A percentile compares a stretch with the other conserved stretches of the same genome.
These are phyloP conservation scores for Octomys mimax DNA, from an alignment of 2,797 vertebrate genomes.

Conservation along the genomic window DNA sequence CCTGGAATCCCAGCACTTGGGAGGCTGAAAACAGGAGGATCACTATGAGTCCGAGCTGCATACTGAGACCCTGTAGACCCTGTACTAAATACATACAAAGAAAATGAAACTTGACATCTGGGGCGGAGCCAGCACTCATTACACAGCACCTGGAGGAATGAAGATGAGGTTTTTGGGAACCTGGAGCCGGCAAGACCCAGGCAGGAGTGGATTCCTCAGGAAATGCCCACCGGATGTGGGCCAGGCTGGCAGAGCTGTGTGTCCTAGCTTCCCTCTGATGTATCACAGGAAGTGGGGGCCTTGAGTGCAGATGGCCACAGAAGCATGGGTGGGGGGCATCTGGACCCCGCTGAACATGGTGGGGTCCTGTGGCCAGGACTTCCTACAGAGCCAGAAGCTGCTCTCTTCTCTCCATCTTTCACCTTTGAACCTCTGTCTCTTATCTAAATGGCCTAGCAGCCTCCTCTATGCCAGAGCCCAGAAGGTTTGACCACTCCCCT, in stretches of 20 bases:
- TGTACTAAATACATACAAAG: too few relatives aligned
- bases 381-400: not conserved
- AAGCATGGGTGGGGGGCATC: not conserved
- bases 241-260: not conserved
- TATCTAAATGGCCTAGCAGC: not conserved
- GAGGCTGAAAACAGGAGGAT: too few relatives aligned
- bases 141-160: not conserved
- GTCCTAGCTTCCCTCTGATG: not conserved
- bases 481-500: not conserved
- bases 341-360: rapidly evolving
- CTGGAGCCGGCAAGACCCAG: not conserved
- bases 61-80: too few relatives aligned
- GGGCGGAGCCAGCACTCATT: not conserved
- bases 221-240: not conserved
- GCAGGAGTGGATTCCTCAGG: not conserved
- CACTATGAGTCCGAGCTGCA: too few relatives aligned
- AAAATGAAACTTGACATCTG: constrained; percentile 30
- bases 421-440: not conserved
- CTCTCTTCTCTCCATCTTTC: not conserved
- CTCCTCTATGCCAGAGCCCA: not conserved
- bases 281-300: not conserved
- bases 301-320: not conserved
- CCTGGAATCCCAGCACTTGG: too few relatives aligned
- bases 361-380: not conserved
- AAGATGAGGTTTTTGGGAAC: constrained; percentile 40